phyloP scores from a whole-genome alignment of 92 coral and sea anemone genomes.

The Zoanthus sociatus region DNA sequence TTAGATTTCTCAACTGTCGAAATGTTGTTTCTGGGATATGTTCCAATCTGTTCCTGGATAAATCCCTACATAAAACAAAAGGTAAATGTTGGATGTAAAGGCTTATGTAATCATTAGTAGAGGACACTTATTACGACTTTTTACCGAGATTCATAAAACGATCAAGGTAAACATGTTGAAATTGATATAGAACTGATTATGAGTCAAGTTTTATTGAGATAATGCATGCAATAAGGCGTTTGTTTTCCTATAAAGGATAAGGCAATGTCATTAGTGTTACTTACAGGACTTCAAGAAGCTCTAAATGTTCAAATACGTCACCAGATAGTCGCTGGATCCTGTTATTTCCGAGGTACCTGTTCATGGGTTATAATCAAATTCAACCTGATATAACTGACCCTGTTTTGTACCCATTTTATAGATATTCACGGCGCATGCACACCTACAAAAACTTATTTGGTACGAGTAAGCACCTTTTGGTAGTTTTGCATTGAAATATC shows the following conservation, averaged over 20 bases:
- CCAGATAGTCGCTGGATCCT: slow-evolving; percentile 11
- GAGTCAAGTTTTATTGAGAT: not conserved
- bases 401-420: not conserved
- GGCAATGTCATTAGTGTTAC: not conserved
- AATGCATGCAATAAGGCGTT: not conserved
- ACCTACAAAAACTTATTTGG: no score
- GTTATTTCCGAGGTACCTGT: slow-evolving; percentile 39
- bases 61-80: slow-evolving; percentile 4
- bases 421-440: not conserved
- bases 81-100: not conserved
- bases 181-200: no score
- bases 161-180: not conserved
- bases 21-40: not conserved
- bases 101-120: no score
- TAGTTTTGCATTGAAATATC: no score
- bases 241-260: no score
- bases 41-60: slow-evolving; percentile 28
- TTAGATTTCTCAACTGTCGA: not conserved
- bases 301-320: slow-evolving; percentile 13
- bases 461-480: no score
- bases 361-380: not conserved
- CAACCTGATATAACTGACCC: not conserved
- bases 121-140: no score
- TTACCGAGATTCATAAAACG: not conserved
- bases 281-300: slow-evolving; percentile 11